phyloP scores from a whole-genome alignment of 2,113 vertebrate species.

The Otis tarda region DNA sequence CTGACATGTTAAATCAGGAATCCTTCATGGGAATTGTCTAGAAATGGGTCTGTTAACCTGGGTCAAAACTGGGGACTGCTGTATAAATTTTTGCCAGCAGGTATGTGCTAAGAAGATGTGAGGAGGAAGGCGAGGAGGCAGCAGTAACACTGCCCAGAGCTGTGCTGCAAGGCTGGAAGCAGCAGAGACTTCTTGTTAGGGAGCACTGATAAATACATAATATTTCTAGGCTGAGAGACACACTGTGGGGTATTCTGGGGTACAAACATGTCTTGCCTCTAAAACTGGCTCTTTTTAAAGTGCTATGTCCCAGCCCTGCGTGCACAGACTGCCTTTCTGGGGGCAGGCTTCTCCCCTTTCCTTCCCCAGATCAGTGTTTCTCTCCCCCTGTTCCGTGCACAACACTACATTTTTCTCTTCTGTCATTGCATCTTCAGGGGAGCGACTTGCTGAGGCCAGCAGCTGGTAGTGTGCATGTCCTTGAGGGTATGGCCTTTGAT shows the following conservation, averaged over 20 bases:
- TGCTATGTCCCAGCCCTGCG: not conserved
- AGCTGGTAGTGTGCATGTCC: not conserved
- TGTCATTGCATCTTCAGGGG: not conserved
- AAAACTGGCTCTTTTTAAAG: not conserved
- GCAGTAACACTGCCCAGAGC: not conserved
- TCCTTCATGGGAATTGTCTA: not conserved
- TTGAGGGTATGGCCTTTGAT: not conserved
- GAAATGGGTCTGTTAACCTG: not conserved
- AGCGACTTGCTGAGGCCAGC: not conserved
- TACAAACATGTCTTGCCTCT: not conserved
- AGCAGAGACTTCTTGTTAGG: not conserved
- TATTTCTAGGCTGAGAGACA: not conserved
- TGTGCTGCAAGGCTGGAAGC: not conserved
- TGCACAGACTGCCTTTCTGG: not conserved
- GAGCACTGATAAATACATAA: not conserved
- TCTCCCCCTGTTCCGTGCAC: not conserved
- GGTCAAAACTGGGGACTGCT: not conserved
- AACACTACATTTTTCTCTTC: not conserved
- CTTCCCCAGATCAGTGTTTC: not conserved
- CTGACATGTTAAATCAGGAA: not conserved
- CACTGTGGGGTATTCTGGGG: fast-evolving
- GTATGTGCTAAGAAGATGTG: not conserved
- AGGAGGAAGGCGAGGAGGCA: not conserved
- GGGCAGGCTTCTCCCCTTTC: not conserved
- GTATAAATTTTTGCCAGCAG: not conserved